Percentiles rank a stretch among this genome's conserved stretches.
These are phyloP conservation scores for Trachelus iudaicus DNA, from an alignment of 2,888 invertebrate genomes.

Conservation along the genomic window DNA sequence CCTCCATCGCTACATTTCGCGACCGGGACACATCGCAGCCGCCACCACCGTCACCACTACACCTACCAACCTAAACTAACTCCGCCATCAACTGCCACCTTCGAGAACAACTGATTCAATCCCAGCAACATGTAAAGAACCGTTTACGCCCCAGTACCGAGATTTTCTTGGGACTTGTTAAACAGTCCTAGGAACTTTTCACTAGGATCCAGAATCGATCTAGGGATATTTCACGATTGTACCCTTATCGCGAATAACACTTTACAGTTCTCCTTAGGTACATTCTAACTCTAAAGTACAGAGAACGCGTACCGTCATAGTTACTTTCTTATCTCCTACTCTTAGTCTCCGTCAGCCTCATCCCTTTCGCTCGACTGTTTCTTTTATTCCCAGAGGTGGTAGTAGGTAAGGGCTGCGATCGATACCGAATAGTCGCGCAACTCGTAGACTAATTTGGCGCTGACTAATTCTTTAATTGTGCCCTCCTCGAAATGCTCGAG, in stretches of 20 bases:
- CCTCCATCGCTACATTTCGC: neutral
- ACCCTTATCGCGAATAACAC: neutral
- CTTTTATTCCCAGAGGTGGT: neutral
- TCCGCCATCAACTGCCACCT: neutral
- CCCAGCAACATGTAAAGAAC: neutral
- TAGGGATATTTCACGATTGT: neutral
- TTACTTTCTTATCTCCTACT: neutral
- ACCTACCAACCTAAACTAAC: neutral
- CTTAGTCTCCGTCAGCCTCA: neutral
- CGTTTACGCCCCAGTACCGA: neutral
- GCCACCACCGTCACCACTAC: no score
- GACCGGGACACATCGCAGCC: neutral
- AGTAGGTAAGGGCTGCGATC: neutral
- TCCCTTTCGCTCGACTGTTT: neutral
- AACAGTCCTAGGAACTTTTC: neutral
- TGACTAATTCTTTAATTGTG: neutral
- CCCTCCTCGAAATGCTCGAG: neutral
- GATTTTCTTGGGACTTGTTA: neutral
- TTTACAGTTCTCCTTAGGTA: neutral
- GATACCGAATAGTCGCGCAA: neutral
- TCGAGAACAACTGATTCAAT: neutral
- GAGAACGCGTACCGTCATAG: neutral
- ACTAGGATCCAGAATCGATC: neutral
- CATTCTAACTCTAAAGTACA: neutral
- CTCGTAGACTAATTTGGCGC: neutral